Conservation (phyloP, 2,113 vertebrate species). For the Fulica atra region DNA sequence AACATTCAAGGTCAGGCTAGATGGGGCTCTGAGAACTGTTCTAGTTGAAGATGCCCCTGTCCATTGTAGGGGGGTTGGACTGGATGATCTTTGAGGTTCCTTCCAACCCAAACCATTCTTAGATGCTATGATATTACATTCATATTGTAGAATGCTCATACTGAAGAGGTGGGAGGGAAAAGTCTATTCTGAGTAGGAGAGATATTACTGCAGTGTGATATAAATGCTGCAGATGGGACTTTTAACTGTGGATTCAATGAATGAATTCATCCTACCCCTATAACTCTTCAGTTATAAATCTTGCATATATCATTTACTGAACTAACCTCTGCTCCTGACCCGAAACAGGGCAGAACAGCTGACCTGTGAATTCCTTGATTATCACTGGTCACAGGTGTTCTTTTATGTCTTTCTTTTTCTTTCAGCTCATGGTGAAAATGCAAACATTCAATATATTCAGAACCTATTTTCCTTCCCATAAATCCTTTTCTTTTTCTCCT, state of each 20-base stretch:
- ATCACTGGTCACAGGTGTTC: background rate
- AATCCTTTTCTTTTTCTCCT: background rate
- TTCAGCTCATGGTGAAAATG: background rate
- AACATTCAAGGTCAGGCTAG: no score
- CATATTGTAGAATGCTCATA: background rate
- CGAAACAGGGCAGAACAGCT: background rate
- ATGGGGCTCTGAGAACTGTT: no score
- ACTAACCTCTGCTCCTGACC: background rate
- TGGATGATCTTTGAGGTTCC: no score
- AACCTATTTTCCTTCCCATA: background rate
- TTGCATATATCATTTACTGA: background rate
- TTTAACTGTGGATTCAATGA: background rate
- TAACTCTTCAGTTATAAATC: background rate
- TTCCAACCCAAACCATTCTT: no score
- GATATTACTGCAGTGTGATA: background rate
- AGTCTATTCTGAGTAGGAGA: background rate
- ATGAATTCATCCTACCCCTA: background rate
- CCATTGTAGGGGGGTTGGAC: no score
- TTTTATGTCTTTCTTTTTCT: background rate
- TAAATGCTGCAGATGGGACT: background rate
- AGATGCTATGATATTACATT: background rate
- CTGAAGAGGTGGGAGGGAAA: background rate
- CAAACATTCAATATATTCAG: background rate
- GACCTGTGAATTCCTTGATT: background rate
- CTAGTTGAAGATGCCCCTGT: no score